A percentile compares a stretch with the other conserved stretches of the same genome.
Evolutionary conservation across 2,797 vertebrate species (phyloP).

Genomic region (Sarcophilus harrisii): DNA sequence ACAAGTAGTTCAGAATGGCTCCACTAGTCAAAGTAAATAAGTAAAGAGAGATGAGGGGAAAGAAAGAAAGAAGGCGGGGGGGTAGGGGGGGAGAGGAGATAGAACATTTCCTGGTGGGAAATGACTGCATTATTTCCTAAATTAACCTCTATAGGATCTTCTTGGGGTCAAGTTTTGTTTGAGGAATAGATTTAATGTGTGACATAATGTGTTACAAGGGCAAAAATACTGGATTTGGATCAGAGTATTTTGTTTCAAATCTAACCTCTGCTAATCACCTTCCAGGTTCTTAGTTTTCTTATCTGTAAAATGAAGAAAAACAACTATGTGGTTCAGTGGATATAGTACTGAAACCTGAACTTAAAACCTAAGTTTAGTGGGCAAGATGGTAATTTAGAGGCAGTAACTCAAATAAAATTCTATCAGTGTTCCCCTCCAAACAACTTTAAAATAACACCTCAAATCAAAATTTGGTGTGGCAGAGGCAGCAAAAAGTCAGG

Average conservation of each 20-base stretch:
- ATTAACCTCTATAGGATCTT: conserved; percentile 33
- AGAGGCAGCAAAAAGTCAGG: not conserved
- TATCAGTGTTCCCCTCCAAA: not conserved
- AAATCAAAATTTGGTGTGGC: not conserved
- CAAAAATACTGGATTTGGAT: not conserved
- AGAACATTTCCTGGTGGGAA: conserved; percentile 56
- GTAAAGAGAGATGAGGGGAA: not conserved
- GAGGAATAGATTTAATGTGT: not conserved
- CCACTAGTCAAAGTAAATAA: conserved; percentile 51
- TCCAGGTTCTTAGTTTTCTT: not conserved
- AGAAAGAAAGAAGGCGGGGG: not conserved
- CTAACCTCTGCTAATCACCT: not conserved
- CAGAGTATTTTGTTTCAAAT: not conserved
- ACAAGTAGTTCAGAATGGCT: conserved; percentile 31
- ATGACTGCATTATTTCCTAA: conserved; percentile 9
- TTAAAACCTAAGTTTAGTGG: not conserved
- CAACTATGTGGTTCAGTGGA: not conserved
- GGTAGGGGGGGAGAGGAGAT: too few relatives aligned
- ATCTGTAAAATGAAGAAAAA: not conserved
- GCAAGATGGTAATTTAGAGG: not conserved
- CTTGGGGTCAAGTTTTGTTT: conserved; percentile 10
- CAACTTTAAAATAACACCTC: not conserved
- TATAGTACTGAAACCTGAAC: not conserved
- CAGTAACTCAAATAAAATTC: not conserved
- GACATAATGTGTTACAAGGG: not conserved